A percentile compares a stretch with the other conserved stretches of the same genome.
These are phyloP conservation scores for Drosophila willistoni DNA, from an alignment of 1,140 invertebrate species.

Conservation along the genomic window DNA sequence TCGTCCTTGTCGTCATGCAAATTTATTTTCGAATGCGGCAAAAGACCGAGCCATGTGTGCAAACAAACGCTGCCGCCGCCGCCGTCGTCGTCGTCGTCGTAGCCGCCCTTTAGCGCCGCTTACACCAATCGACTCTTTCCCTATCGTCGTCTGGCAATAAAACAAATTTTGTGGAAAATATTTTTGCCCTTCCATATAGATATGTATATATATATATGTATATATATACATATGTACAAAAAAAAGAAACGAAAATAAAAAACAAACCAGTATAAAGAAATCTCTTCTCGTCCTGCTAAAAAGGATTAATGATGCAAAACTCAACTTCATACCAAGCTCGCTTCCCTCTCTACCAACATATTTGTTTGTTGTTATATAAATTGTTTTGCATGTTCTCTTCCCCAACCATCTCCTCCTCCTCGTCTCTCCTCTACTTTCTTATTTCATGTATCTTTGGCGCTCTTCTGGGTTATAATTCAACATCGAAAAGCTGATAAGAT, in stretches of 20 bases:
- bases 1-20: constrained; percentile 59
- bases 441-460: background rate
- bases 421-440: background rate
- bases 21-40: constrained; percentile 77
- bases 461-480: constrained; percentile 58
- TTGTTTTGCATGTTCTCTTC: constrained; percentile 42
- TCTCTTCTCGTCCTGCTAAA: constrained; percentile 34
- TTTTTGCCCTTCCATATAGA: constrained; percentile 24
- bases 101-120: background rate
- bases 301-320: constrained; percentile 53
- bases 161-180: constrained; percentile 72
- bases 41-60: constrained; percentile 61
- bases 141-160: constrained; percentile 51
- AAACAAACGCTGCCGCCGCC: constrained; percentile 46
- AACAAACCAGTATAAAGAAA: constrained; percentile 24
- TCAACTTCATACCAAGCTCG: background rate
- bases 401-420: background rate
- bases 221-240: background rate
- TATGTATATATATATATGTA: constrained; percentile 6
- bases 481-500: constrained; percentile 74
- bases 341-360: background rate
- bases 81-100: no score
- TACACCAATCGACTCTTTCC: background rate
- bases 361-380: constrained; percentile 44
- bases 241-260: constrained; percentile 26